Evolutionary conservation across 1,140 invertebrate species (phyloP), one percentile per base, ranked within the genome.

Genomic region (Cherax destructor): DNA sequence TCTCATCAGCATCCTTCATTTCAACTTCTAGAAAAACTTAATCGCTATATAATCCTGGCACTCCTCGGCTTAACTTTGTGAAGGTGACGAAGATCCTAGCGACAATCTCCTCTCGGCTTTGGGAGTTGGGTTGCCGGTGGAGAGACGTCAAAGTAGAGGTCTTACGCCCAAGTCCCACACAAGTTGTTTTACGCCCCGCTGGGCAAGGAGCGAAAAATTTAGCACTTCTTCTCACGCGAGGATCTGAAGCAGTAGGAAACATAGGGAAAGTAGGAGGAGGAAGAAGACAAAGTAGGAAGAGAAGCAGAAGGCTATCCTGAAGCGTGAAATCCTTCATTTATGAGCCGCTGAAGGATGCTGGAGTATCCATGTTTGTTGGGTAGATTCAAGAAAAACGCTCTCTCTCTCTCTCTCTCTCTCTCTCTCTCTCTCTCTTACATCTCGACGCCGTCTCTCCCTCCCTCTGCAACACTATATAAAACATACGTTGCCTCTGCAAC

Each of bases 201-300:
- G 59, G 61, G 18, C 59, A 59, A 41, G 59, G 59, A 83, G 47
- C 81, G 59, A 69, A 83, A 21, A 69, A 83, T 83, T 83, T 83
- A 69, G 59, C 81, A 49, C 81, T 47, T 83, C 11, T 83, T 69
- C 61, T 49, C 81, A 65, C 61, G 30, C 81, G 11, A 83, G 24
- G 81, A 24, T 49, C 18, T 9, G 79, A 41, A 41, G 30, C 30
- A 1, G 30, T 41, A 74, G 69, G 49, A 30, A 30, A 30, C 21
- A 74, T 74, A 30, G 30, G 69, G 21, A 74, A 47, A 13, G 30
- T 2, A 41, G 30, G 49, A 18, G n/a, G 79, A 56, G 79, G 79
- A 56, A n/a, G 21, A 47, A 56, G 13, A 13, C 7, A 18, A 78
- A 41, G n/a, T 78, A 16, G 5, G 79, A 65, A 16, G 59, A 83